Evolutionary conservation across 2,888 invertebrate species (phyloP).

Genomic region (Dicyrtomina minuta): DNA sequence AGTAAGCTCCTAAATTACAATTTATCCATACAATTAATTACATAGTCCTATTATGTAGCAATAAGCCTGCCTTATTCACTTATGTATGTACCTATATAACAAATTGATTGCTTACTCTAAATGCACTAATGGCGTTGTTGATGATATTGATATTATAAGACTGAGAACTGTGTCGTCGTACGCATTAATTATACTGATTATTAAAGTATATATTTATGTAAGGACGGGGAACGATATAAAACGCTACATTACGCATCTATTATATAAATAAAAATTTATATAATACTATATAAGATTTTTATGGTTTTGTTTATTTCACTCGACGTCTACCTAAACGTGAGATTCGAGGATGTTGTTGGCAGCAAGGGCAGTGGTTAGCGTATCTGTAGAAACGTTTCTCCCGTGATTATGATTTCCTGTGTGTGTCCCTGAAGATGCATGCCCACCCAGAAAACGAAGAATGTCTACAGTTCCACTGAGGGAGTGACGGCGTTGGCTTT

Average conservation of each 20-base stretch:
- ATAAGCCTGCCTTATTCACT: no score
- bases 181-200: no score
- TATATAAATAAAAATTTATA: background rate
- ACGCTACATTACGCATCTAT: background rate
- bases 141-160: no score
- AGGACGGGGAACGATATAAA: background rate
- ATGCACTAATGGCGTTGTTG: no score
- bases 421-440: constrained; percentile 11
- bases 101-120: no score
- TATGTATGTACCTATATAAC: no score
- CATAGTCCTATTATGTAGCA: no score
- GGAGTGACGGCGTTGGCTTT: constrained; percentile 50
- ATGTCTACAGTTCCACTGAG: constrained; percentile 52
- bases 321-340: constrained; percentile 50
- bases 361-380: constrained; percentile 45
- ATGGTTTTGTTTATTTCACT: background rate
- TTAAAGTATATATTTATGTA: background rate
- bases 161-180: no score
- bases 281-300: no score
- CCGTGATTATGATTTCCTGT: constrained; percentile 10
- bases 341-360: constrained; percentile 52
- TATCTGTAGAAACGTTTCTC: constrained; percentile 33
- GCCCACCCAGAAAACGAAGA: constrained; percentile 47
- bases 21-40: no score
- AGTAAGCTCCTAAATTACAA: no score